Evolutionary conservation across 2,797 vertebrate genomes (phyloP), one percentile per base, ranked within the genome.

Genomic region (Pterois miles): DNA sequence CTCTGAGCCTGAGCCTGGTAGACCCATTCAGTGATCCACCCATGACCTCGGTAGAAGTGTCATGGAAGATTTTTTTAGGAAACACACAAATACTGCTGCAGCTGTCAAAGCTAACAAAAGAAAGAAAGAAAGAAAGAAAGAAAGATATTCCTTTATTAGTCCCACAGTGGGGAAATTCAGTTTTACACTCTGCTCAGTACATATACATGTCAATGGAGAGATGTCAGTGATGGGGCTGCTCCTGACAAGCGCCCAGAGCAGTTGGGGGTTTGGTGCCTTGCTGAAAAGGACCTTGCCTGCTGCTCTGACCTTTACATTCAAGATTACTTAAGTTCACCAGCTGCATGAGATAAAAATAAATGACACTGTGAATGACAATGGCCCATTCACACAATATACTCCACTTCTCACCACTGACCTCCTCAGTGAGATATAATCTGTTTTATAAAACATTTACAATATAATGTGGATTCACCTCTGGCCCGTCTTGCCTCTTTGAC

Each of bases 241-340:
- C n/a, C n/a, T n/a, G n/a, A n/a, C n/a, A n/a, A n/a, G n/a, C n/a
- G n/a, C n/a, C n/a, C n/a, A n/a, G n/a, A n/a, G n/a, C n/a, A n/a
- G n/a, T n/a, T n/a, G n/a, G n/a, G n/a, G n/a, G n/a, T n/a, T n/a
- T n/a, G n/a, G n/a, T n/a, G n/a, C n/a, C n/a, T 18, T 4, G 31
- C 25, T 16, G 16, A 56, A 69, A 77, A 10, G 62, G 16, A 70
- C n/a, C 27, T 5, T 18, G 22, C 33, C 27, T 67, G 68, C 65
- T 74, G 73, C 72, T 71, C 66, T 71, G 72, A 86, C 81, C 76
- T 86, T 84, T 76, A 67, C 9, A 81, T 27, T 65, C 33, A 71
- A 25, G 60, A 16, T 38, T 38, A 25, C 27, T 63, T 60, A 40
- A 1, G 25, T 71, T 76, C 59, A 74, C n/a, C 50, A 53, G 71